Evolutionary conservation across 2,113 vertebrate genomes (phyloP), one percentile per base, ranked within the genome.

Genomic region (Nerophis lumbriciformis): DNA sequence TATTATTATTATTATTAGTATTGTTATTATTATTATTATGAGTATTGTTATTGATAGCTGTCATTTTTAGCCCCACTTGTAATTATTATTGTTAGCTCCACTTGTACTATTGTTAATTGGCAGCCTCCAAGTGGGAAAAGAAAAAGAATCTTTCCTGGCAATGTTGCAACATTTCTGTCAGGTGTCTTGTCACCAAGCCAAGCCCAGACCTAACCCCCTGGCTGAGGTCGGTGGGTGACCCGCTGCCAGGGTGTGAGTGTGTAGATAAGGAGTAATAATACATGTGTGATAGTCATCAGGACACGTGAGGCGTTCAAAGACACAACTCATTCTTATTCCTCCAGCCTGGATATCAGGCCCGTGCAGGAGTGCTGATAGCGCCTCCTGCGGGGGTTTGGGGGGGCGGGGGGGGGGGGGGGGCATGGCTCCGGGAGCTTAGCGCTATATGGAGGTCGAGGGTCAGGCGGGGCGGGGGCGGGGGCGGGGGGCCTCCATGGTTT

Each of bases 331-430:
- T 82, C 69, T 80, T 66, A 63, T 74, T 81, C 79, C 59, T 68
- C 54, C 82, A 71, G 75, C 37, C 79, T 72, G 83, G 78, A 83
- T 91, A 89, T 91, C 85, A 86, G 86, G 73, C 84, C 65, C 66
- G 76, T 81, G 85, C 87, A 90, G 87, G 78, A 85, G 83, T 76
- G 77, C 82, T 79, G 88, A 88, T 89, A 88, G 88, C 73, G 69
- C 83, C 72, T 88, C 83, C 86, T 87, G 76, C 78, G 79, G 81
- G 86, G 73, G 68, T 73, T 81, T 74, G 79, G 77, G 65, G 79
- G 77, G 73, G 38, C 61, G 28, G 48, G 48, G 63, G 79, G 77
- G 65, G 79, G 77, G 73, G 38, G 59, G 28, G 48, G 48, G 63
- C 39, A 60, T 61, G 66, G 62, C 15, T 67, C 57, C 51, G 72